phyloP scores from a whole-genome alignment of 2,888 invertebrate species.

The Parascotia fuliginaria region DNA sequence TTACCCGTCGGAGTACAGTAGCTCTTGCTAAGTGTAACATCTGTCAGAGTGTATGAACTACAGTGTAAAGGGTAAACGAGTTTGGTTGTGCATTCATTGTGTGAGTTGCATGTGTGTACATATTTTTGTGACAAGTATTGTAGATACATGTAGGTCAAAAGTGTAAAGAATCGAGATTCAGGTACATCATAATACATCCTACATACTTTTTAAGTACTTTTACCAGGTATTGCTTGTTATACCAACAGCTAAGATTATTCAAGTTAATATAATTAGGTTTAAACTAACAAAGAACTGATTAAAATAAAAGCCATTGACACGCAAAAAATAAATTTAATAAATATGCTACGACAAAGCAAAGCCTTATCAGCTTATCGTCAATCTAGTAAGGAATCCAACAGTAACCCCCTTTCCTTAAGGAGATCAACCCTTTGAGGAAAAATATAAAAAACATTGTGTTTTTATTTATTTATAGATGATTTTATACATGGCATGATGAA shows the following conservation, averaged over 20 bases:
- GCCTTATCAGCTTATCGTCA: not conserved
- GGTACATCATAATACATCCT: too few species aligned
- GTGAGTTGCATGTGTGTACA: not conserved
- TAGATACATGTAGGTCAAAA: too few species aligned
- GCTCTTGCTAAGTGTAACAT: constrained; percentile 64
- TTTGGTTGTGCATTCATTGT: constrained; percentile 21
- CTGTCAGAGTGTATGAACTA: constrained; percentile 52
- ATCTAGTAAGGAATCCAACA: not conserved
- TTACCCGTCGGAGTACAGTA: constrained; percentile 67
- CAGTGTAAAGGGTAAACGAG: constrained; percentile 28
- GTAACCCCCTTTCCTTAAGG: not conserved
- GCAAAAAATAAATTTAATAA: not conserved
- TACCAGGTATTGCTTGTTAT: too few species aligned
- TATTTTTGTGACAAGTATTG: not conserved
- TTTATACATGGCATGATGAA: not conserved
- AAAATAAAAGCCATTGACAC: not conserved
- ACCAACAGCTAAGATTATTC: too few species aligned
- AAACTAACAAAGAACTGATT: not conserved
- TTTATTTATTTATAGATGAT: constrained; percentile 3
- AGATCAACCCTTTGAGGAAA: not conserved
- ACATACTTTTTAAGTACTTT: too few species aligned
- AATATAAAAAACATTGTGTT: not conserved
- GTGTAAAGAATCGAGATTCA: too few species aligned
- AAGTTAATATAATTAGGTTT: too few species aligned
- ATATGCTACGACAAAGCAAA: not conserved